Conservation (phyloP, 2,113 vertebrate species). For the Cygnus atratus region DNA sequence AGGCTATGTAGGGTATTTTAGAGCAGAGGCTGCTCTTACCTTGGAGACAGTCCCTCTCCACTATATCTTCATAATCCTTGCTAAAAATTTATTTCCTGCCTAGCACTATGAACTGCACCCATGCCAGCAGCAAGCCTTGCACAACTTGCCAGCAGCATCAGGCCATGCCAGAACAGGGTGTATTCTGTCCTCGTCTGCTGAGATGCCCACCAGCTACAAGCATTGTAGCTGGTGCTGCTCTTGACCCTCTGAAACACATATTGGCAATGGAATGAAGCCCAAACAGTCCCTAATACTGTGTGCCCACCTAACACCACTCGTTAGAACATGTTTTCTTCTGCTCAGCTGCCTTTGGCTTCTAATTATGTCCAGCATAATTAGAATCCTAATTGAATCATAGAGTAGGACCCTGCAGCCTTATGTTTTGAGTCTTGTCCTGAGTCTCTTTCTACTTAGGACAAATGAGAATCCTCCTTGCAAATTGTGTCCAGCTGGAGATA, state of each 20-base stretch:
- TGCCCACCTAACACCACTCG: not conserved
- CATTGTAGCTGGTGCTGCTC: not conserved
- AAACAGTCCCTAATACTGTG: not conserved
- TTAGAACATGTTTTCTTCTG: not conserved
- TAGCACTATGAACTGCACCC: fast-evolving
- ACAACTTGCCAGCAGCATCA: not conserved
- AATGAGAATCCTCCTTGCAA: not conserved
- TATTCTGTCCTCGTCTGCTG: not conserved
- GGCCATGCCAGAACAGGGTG: not conserved
- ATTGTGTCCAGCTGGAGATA: not conserved
- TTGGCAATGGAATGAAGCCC: not conserved
- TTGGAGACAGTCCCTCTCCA: not conserved
- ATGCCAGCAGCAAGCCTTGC: not conserved
- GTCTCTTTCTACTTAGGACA: not conserved
- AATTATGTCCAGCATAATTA: not conserved
- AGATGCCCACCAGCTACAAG: not conserved
- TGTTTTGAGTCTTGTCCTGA: not conserved
- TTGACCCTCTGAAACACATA: not conserved
- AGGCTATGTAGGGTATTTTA: not conserved
- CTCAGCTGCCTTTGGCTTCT: not conserved
- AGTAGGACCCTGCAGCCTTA: not conserved
- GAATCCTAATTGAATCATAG: not conserved
- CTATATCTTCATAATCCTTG: not conserved
- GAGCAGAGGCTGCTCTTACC: not conserved
- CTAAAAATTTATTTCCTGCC: not conserved